Base-by-base conservation (phyloP, 2,888 invertebrate genomes). In the Noctua janthina region DNA sequence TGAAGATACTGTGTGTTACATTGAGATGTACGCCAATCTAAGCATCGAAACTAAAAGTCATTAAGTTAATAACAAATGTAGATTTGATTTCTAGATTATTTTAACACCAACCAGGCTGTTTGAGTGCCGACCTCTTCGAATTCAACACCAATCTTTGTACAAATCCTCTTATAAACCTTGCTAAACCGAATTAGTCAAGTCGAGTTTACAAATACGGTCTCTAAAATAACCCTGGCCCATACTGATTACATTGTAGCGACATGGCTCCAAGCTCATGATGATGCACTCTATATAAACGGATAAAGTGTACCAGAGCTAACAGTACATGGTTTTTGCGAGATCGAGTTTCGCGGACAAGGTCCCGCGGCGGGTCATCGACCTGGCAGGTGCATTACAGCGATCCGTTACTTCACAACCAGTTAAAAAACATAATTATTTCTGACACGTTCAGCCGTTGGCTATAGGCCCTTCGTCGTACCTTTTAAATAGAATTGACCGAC, bases 261-360 rank as follows among this genome's bases (percentile, higher is more conserved):
- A 64, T 29, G 2, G 5, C 39, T 51, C 5, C 54, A 80, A 79
- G 49, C 71, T 64, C 5, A 29, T 23, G 17, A 67, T 29, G 29
- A 8, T 76, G 85, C 56, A 70, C 73, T 68, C 73, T 69, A 51
- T 72, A 74, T 64, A 72, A 62, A 78, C 59, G n/a, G 39, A 69
- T 79, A 70, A 80, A 78, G 69, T 79, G 68, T 74, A 82, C 83
- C 70, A 80, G 43, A 68, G 54, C 68, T 92, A 94, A 93, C 94
- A 92, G 94, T 94, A 91, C 91, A 91, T 76, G 78, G 92, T 94
- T 94, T 94, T 94, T 93, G 94, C 94, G 91, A 92, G 92, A 91
- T 89, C 93, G 84, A 90, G 93, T 92, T 93, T 92, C 90, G 91
- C 90, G 89, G 91, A 89, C 93, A 92, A 92, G 93, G 93, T 92